Evolutionary conservation across 2,113 vertebrate genomes (phyloP), one percentile per base, ranked within the genome.

Genomic region (Varanus salvator): DNA sequence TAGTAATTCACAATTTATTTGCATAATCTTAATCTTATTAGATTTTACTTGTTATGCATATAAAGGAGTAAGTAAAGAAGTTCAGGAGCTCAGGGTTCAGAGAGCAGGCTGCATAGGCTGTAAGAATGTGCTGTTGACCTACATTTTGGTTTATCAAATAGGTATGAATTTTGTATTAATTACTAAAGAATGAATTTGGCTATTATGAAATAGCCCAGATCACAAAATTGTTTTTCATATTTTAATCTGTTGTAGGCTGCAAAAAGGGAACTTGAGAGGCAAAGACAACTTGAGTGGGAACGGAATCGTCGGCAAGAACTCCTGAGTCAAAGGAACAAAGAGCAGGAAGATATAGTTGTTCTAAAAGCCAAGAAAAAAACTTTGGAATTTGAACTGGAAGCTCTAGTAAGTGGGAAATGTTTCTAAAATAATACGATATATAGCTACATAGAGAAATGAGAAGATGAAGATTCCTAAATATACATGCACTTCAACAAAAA

Each of bases 351-450:
- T 91, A 99, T 99, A 15, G 98, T 99, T 89, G 97, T 99, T 71
- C 97, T 99, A 71, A 99, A 99, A 95, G 98, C 99, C 31, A 98
- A 99, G 96, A 99, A 99, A 96, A 99, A 99, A 96, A 99, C 99
- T 3, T 96, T 99, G 85, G 99, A 99, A 95, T 99, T 99, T 87
- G 99, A 99, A 91, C 96, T 99, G 94, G 99, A 99, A 95, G 99
- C 99, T 74, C 97, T 99, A 87, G 99, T 99, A 97, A 97, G 97
- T 97, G 44, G 2, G 27, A 34, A 31, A 74, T n/a, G 11, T 54
- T 72, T 80, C 44, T n/a, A 68, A 72, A 17, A 75, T 54, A 44
- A 44, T 44, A 44, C 3, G 54, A 54, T 54, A 54, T 7, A 54
- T 54, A 54, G 54, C 6, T 54, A 54, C 7, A 54, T 54, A 54